These are phyloP conservation scores for Argyra leucocephala DNA, from an alignment of 2,888 invertebrate genomes.

Conservation along the genomic window DNA sequence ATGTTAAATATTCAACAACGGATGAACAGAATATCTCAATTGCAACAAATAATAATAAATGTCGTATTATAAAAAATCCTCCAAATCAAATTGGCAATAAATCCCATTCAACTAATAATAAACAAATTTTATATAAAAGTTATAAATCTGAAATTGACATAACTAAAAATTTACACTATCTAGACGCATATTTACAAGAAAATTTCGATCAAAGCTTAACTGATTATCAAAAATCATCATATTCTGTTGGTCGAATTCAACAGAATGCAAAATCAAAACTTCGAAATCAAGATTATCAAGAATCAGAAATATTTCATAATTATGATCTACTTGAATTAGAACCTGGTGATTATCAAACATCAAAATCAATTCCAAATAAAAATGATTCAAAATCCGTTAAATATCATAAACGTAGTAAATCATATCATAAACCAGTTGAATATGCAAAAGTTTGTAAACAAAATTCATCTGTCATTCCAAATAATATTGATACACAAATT, in stretches of 20 bases:
- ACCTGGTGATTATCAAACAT: background rate
- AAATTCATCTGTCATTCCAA: slow-evolving; percentile 30
- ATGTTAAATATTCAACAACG: slow-evolving; percentile 28
- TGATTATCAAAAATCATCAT: slow-evolving; percentile 31
- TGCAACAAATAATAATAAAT: slow-evolving; percentile 24
- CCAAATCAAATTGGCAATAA: slow-evolving; percentile 3
- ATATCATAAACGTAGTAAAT: slow-evolving; percentile 35
- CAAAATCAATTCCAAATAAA: background rate
- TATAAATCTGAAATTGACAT: slow-evolving; percentile 43
- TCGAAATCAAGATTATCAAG: background rate
- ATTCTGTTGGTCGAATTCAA: slow-evolving; percentile 34
- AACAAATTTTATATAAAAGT: slow-evolving; percentile 40
- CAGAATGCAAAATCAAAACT: background rate
- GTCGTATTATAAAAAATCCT: slow-evolving; percentile 13
- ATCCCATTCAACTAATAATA: slow-evolving; percentile 15
- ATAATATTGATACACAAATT: slow-evolving; percentile 22
- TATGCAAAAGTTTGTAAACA: slow-evolving; percentile 32
- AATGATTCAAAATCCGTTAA: slow-evolving; percentile 13
- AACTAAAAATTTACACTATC: slow-evolving; percentile 40
- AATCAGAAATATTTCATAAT: background rate
- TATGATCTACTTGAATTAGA: background rate
- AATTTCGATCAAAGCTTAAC: slow-evolving; percentile 38
- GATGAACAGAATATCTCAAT: slow-evolving; percentile 9
- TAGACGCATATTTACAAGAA: slow-evolving; percentile 42
- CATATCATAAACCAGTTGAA: slow-evolving; percentile 29